Percentiles rank a stretch among this genome's conserved stretches.
Conservation (phyloP, 2,113 vertebrate genomes). For the Podocnemis expansa region DNA sequence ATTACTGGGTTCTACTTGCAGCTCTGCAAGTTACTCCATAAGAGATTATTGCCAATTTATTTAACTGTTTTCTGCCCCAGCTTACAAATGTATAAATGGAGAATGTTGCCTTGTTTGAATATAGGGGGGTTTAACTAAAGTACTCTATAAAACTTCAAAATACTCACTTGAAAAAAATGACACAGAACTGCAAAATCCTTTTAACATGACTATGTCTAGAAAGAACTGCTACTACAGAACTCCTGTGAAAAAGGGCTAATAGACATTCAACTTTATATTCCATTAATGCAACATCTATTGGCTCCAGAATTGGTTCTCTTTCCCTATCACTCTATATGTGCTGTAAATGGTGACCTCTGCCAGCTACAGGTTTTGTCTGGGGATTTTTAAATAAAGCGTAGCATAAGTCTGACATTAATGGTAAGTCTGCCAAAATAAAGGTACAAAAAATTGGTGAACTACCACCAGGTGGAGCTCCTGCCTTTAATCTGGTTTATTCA, state of each 20-base stretch:
- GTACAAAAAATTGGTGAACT: background rate
- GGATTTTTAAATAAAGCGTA: background rate
- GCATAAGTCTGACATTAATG: background rate
- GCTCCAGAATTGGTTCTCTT: background rate
- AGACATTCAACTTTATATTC: background rate
- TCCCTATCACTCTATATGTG: background rate
- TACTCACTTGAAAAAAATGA: background rate
- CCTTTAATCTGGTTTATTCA: background rate
- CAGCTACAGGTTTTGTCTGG: background rate
- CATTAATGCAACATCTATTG: background rate
- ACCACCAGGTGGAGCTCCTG: conserved; percentile 65
- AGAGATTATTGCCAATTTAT: background rate
- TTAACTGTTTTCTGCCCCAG: background rate
- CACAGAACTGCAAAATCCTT: background rate
- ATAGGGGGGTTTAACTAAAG: background rate
- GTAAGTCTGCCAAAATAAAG: background rate
- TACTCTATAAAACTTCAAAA: background rate
- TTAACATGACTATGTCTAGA: background rate
- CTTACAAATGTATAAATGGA: background rate
- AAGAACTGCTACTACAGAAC: background rate
- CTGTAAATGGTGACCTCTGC: background rate
- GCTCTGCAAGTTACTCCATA: background rate
- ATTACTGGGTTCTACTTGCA: background rate
- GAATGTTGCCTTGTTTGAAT: too few species aligned
- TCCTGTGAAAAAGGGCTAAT: background rate